phyloP scores from a whole-genome alignment of 2,113 vertebrate species.

The Tychaedon coryphoeus region DNA sequence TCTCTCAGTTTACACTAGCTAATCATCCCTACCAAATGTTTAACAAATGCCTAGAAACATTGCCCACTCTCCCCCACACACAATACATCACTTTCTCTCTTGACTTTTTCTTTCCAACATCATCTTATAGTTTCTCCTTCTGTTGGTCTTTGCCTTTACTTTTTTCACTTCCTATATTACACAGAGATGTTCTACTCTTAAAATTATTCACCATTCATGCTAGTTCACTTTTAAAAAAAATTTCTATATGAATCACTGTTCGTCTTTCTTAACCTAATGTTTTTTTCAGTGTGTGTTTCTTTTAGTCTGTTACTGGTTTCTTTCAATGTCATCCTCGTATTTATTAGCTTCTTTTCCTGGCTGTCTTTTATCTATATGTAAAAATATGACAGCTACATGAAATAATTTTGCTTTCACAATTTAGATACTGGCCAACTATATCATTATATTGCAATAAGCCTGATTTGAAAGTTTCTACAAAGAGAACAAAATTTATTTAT shows the following conservation, averaged over 20 bases:
- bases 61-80: not conserved
- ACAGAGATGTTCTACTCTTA: not conserved
- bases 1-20: constrained; percentile 7
- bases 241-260: not conserved
- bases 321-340: not conserved
- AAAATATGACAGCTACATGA: not conserved
- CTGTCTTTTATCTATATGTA: not conserved
- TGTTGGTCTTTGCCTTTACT: not conserved
- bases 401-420: not conserved
- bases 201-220: not conserved
- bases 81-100: not conserved
- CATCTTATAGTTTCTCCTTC: not conserved
- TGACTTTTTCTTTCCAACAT: not conserved
- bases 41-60: constrained; percentile 6
- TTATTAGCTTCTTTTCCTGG: not conserved
- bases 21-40: constrained; percentile 41
- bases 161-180: not conserved
- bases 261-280: not conserved
- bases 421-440: not conserved
- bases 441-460: not conserved
- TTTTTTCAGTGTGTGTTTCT: not conserved
- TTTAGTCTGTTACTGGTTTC: not conserved
- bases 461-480: not conserved
- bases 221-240: not conserved
- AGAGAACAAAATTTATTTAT: not conserved